Evolutionary conservation across 2,888 invertebrate genomes (phyloP).

Genomic region (Malthinus flaveolus): DNA sequence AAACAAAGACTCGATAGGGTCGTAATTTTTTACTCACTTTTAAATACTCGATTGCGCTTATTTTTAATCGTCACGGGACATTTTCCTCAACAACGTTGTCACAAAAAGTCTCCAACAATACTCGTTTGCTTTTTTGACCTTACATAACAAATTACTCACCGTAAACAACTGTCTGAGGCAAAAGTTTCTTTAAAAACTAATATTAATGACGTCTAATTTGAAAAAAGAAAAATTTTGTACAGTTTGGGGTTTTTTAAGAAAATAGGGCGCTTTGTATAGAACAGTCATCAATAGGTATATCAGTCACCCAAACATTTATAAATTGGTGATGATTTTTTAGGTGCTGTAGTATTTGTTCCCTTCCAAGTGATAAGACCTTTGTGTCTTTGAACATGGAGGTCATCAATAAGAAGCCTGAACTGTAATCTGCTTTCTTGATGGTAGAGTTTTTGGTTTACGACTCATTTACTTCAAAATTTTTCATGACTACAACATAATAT

Average conservation of each 20-base stretch:
- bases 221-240: conserved; percentile 38
- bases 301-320: conserved; percentile 49
- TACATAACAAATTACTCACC: conserved; percentile 23
- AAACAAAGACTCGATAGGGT: too few species aligned
- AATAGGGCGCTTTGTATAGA: conserved; percentile 49
- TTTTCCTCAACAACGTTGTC: conserved; percentile 17
- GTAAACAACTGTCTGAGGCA: conserved; percentile 25
- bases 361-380: conserved; percentile 54
- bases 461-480: conserved; percentile 48
- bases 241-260: conserved; percentile 41
- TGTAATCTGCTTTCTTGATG: conserved; percentile 53
- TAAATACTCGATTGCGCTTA: not conserved
- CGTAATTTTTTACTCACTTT: too few species aligned
- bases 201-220: conserved; percentile 28
- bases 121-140: conserved; percentile 24
- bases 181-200: conserved; percentile 27
- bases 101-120: conserved; percentile 20
- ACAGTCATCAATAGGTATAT: conserved; percentile 54
- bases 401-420: conserved; percentile 53
- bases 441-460: conserved; percentile 52
- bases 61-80: not conserved
- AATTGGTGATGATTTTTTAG: conserved; percentile 52
- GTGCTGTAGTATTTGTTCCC: conserved; percentile 50
- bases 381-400: conserved; percentile 54
- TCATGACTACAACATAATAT: conserved; percentile 23